Conservation (phyloP, 2,888 invertebrate genomes). For the Apotomis betuletana region DNA sequence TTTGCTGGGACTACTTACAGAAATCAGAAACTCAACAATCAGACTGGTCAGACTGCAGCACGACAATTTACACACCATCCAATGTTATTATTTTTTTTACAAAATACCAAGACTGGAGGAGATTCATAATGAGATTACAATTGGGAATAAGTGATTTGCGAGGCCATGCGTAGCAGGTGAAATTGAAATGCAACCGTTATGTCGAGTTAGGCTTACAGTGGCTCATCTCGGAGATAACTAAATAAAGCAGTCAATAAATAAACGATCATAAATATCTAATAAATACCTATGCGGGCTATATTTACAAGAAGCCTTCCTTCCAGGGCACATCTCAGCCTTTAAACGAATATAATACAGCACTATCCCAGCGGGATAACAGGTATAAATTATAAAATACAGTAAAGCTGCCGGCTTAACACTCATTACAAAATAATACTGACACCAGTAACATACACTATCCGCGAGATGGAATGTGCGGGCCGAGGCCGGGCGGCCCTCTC, state of each 20-base stretch:
- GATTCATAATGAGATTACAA: conserved; percentile 81
- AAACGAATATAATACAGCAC: conserved; percentile 82
- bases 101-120: conserved; percentile 67
- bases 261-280: conserved; percentile 84
- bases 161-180: conserved; percentile 81
- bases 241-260: conserved; percentile 84
- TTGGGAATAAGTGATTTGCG: conserved; percentile 69
- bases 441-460: conserved; percentile 79
- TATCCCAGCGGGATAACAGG: conserved; percentile 80
- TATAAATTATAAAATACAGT: conserved; percentile 81
- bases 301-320: conserved; percentile 80
- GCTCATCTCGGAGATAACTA: conserved; percentile 72
- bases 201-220: conserved; percentile 71
- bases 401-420: conserved; percentile 82
- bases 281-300: conserved; percentile 83
- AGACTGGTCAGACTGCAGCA: conserved; percentile 45
- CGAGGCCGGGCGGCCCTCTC: conserved; percentile 67
- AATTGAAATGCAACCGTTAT: conserved; percentile 77
- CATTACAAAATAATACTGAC: conserved; percentile 83
- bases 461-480: conserved; percentile 79
- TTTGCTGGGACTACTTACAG: conserved; percentile 18
- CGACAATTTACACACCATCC: conserved; percentile 73
- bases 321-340: conserved; percentile 78
- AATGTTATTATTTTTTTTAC: conserved; percentile 77
- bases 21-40: conserved; percentile 32